Conservation (phyloP, 2,113 vertebrate genomes). For the Argyrosomus japonicus region DNA sequence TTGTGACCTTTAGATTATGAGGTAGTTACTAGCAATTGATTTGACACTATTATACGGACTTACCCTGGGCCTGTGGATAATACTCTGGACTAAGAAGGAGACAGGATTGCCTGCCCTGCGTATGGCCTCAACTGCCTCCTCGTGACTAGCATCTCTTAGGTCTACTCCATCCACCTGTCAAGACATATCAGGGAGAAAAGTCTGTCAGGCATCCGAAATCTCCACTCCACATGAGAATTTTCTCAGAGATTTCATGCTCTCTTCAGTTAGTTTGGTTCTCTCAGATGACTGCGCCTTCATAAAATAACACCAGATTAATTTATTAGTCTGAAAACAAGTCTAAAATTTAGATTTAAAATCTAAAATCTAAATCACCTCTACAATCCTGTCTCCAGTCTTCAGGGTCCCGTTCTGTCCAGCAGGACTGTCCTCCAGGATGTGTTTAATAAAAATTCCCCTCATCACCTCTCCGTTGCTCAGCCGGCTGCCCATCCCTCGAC, state of each 20-base stretch:
- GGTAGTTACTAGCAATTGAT: conserved; percentile 28
- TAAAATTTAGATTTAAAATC: background rate
- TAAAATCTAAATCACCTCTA: conserved; percentile 88
- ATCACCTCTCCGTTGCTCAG: conserved; percentile 96
- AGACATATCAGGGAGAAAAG: background rate
- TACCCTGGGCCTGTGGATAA: conserved; percentile 93
- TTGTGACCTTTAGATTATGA: conserved; percentile 31
- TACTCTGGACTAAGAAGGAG: conserved; percentile 96
- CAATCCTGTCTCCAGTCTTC: conserved; percentile 95
- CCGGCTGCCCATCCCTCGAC: conserved; percentile 97
- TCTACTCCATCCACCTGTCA: conserved; percentile 96
- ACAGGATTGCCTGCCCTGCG: conserved; percentile 96
- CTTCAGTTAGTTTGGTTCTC: background rate
- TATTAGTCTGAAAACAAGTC: background rate
- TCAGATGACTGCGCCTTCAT: background rate
- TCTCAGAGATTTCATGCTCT: background rate
- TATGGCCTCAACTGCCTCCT: conserved; percentile 99
- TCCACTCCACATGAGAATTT: background rate
- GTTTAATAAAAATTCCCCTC: conserved; percentile 99
- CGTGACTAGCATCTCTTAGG: conserved; percentile 96
- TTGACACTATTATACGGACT: conserved; percentile 69
- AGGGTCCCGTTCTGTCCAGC: conserved; percentile 94
- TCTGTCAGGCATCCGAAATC: background rate
- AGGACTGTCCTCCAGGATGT: conserved; percentile 96
- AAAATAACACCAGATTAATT: background rate